Percentiles rank a stretch among this genome's conserved stretches.
phyloP scores from a whole-genome alignment of 2,113 vertebrate species.

The Monarcha castaneiventris region DNA sequence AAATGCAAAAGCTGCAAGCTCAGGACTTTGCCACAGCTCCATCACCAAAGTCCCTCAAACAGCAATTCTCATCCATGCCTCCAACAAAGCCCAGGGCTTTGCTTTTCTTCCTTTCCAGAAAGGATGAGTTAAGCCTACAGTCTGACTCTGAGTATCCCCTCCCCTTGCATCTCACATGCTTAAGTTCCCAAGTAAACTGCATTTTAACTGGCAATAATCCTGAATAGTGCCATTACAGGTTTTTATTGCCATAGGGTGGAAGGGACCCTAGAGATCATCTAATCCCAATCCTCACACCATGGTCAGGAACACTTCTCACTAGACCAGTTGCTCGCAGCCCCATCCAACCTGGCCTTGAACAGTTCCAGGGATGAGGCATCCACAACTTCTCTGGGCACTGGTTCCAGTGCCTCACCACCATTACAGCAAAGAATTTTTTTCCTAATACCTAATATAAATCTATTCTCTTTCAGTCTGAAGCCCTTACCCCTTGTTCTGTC shows the following conservation, averaged over 20 bases:
- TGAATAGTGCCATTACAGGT: neutral
- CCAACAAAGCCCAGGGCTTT: neutral
- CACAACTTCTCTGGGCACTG: rapidly evolving
- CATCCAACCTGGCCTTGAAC: neutral
- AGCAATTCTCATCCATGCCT: rapidly evolving
- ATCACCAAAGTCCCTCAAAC: neutral
- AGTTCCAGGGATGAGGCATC: neutral
- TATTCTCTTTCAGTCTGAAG: neutral
- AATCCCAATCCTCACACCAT: neutral
- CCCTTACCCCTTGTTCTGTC: neutral
- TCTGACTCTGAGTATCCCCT: neutral
- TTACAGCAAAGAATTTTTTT: neutral
- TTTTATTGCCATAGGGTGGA: neutral
- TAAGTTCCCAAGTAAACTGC: neutral
- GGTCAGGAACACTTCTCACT: neutral
- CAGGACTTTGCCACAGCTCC: rapidly evolving
- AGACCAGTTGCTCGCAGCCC: neutral
- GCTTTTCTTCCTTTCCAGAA: neutral
- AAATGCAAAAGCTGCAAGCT: neutral
- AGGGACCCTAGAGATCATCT: neutral
- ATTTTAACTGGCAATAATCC: neutral
- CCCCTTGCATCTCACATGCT: neutral
- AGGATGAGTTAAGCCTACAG: neutral
- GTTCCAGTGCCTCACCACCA: neutral
- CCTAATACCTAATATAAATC: neutral